Percentiles rank a stretch among this genome's conserved stretches.
Evolutionary conservation across 1,140 invertebrate genomes (phyloP).

Genomic region (Drosophila auraria): DNA sequence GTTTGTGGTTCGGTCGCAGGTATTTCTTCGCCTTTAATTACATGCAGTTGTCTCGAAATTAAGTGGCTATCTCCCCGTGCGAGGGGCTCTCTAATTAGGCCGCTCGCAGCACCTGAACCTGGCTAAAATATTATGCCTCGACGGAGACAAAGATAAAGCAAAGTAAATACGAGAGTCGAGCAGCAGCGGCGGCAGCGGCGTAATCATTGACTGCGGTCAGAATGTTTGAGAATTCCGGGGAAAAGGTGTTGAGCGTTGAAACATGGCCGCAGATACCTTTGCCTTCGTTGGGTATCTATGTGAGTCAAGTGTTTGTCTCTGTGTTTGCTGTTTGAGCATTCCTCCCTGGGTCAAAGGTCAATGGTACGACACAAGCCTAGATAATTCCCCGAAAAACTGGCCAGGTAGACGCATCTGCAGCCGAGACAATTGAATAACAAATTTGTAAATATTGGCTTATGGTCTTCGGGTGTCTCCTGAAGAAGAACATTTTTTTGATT

Average conservation of each 20-base stretch:
- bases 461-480: neutral
- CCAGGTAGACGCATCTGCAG: slow-evolving; percentile 5
- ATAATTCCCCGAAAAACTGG: slow-evolving; percentile 17
- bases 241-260: slow-evolving; percentile 62
- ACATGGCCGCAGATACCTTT: slow-evolving; percentile 44
- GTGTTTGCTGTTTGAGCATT: slow-evolving; percentile 21
- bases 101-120: slow-evolving; percentile 58
- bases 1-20: slow-evolving; percentile 19
- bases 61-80: slow-evolving; percentile 38
- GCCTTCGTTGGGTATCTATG: slow-evolving; percentile 21
- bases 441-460: slow-evolving; percentile 46
- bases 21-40: slow-evolving; percentile 65
- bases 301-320: slow-evolving; percentile 24
- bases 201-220: slow-evolving; percentile 55
- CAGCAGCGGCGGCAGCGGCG: neutral
- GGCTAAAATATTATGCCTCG: slow-evolving; percentile 54
- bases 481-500: neutral
- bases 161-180: slow-evolving; percentile 26
- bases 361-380: slow-evolving; percentile 20
- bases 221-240: slow-evolving; percentile 47
- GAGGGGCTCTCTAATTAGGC: slow-evolving; percentile 62
- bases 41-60: slow-evolving; percentile 56
- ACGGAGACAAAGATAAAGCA: slow-evolving; percentile 47
- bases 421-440: slow-evolving; percentile 32
- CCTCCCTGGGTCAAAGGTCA: slow-evolving; percentile 66